Evolutionary conservation across 2,113 vertebrate genomes (phyloP).

Genomic region (Pipra filicauda): DNA sequence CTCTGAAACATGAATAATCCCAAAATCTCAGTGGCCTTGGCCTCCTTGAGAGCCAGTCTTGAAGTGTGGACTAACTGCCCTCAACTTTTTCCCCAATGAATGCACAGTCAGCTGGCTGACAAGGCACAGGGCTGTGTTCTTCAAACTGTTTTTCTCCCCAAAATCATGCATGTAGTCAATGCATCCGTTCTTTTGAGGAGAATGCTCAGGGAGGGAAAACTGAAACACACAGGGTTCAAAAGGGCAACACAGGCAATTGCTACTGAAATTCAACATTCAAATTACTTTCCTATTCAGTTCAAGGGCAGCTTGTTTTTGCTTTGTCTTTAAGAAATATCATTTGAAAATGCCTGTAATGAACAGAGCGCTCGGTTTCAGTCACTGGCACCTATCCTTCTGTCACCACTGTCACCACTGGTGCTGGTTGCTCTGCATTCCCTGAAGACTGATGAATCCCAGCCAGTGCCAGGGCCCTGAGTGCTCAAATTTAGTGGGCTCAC

Average conservation of each 20-base stretch:
- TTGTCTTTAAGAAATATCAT: not conserved
- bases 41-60: not conserved
- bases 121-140: not conserved
- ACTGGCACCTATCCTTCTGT: not conserved
- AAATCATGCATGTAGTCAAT: not conserved
- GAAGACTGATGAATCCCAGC: not conserved
- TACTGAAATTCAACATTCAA: not conserved
- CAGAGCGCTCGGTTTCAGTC: not conserved
- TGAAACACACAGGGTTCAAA: not conserved
- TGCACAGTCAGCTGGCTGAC: not conserved
- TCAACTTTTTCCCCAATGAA: not conserved
- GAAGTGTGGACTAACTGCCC: not conserved
- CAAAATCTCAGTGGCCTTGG: not conserved
- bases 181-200: not conserved
- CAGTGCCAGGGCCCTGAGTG: not conserved
- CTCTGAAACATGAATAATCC: slow-evolving; percentile 5
- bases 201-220: not conserved
- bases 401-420: not conserved
- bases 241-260: not conserved
- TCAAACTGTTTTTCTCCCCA: not conserved
- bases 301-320: not conserved
- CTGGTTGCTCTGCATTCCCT: not conserved
- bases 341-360: not conserved
- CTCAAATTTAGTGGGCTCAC: not conserved
- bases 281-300: not conserved